A percentile compares a stretch with the other conserved stretches of the same genome.
Evolutionary conservation across 2,888 invertebrate genomes (phyloP).

Genomic region (Standfussiana lucernea): DNA sequence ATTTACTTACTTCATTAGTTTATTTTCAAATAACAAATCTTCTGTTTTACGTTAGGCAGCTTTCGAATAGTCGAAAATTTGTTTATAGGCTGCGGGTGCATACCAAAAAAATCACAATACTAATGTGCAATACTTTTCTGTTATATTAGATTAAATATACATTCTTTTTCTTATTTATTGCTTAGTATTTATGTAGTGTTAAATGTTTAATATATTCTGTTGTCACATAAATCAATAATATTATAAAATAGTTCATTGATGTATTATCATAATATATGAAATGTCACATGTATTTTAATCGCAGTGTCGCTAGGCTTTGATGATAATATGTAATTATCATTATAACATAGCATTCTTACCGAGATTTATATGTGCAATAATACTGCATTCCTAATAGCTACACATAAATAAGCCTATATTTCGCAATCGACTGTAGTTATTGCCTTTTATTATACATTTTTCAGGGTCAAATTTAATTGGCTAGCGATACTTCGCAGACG

Average conservation of each 20-base stretch:
- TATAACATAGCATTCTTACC: conserved; percentile 13
- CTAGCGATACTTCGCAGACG: neutral
- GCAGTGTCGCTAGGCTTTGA: conserved; percentile 15
- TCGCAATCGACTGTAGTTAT: neutral
- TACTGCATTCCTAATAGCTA: conserved; percentile 37
- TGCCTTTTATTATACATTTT: conserved; percentile 1
- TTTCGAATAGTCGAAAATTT: neutral
- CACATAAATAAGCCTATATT: conserved; percentile 12
- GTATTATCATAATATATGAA: neutral
- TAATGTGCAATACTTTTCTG: conserved; percentile 48
- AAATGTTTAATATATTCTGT: conserved; percentile 24
- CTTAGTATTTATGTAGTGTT: conserved; percentile 21
- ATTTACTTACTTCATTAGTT: neutral
- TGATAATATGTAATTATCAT: conserved; percentile 12
- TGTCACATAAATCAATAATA: conserved; percentile 12
- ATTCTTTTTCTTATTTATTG: conserved; percentile 6
- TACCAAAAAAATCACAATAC: conserved; percentile 13
- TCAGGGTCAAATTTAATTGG: neutral
- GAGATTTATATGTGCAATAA: conserved; percentile 17
- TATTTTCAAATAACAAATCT: neutral
- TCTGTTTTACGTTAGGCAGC: neutral
- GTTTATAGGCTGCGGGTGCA: neutral
- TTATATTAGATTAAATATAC: conserved; percentile 13
- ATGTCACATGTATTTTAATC: conserved; percentile 16
- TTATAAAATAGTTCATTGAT: conserved; percentile 6